These are phyloP conservation scores for Torymus auratus DNA, from an alignment of 2,888 invertebrate species.

Conservation along the genomic window DNA sequence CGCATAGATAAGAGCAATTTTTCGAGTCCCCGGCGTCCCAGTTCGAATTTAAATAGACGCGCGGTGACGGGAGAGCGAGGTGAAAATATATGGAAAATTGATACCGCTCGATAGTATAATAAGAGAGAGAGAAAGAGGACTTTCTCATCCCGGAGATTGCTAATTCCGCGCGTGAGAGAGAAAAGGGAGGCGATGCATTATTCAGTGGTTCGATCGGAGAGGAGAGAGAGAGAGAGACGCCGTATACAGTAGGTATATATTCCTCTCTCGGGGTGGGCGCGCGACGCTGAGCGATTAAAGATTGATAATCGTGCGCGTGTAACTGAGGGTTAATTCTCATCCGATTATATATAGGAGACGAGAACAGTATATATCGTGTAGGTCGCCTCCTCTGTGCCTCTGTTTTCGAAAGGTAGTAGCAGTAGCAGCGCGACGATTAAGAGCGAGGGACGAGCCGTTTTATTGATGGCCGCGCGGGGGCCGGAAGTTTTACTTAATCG, in stretches of 20 bases:
- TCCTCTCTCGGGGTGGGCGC: not conserved
- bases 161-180: constrained; percentile 38
- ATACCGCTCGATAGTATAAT: not conserved
- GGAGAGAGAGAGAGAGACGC: not conserved
- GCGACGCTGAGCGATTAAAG: constrained; percentile 24
- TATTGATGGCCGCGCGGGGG: constrained; percentile 29
- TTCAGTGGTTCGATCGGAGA: constrained; percentile 40
- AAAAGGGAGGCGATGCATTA: constrained; percentile 49
- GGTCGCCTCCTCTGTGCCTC: too few species aligned
- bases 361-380: not conserved
- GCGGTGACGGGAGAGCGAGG: not conserved
- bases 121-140: constrained; percentile 7
- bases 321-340: constrained; percentile 30
- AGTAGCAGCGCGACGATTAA: too few species aligned
- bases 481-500: constrained; percentile 49
- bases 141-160: constrained; percentile 49
- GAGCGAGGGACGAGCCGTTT: not conserved
- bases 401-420: not conserved
- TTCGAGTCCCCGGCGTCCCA: not conserved
- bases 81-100: constrained; percentile 38
- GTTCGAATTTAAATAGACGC: constrained; percentile 45
- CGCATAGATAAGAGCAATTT: too few species aligned
- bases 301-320: constrained; percentile 43
- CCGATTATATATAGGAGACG: constrained; percentile 10
- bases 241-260: not conserved